These are phyloP conservation scores for Cryptophagus acutangulus DNA, from an alignment of 2,888 invertebrate genomes.

Conservation along the genomic window DNA sequence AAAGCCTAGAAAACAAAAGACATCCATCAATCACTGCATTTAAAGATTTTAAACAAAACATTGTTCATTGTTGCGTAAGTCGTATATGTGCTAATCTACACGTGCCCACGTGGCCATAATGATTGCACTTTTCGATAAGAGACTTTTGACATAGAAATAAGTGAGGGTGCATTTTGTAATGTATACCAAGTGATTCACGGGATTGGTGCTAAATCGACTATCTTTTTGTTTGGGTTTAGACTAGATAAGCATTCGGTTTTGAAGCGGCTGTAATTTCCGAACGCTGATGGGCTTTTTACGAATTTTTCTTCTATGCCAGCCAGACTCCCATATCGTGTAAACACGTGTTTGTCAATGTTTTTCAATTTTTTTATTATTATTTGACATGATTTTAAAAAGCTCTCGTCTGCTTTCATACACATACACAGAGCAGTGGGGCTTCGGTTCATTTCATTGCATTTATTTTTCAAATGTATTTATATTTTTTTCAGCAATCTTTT, in stretches of 20 bases:
- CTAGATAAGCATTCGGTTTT: conserved; percentile 30
- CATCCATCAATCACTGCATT: conserved; percentile 39
- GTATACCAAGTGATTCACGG: conserved; percentile 36
- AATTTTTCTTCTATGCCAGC: conserved; percentile 18
- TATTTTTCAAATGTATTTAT: conserved; percentile 30
- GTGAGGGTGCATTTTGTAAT: conserved; percentile 30
- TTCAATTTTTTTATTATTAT: conserved; percentile 31
- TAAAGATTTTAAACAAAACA: conserved; percentile 43
- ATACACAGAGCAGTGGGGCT: conserved; percentile 5
- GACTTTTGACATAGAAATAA: background rate
- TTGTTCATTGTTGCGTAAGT: conserved; percentile 36
- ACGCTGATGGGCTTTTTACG: conserved; percentile 34
- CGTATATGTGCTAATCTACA: conserved; percentile 21
- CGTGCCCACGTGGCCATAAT: conserved; percentile 34
- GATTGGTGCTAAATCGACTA: conserved; percentile 34
- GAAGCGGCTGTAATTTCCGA: conserved; percentile 40
- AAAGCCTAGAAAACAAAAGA: no score
- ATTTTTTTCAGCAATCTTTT: conserved; percentile 27
- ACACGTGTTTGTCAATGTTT: conserved; percentile 38
- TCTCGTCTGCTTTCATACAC: background rate
- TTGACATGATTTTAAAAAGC: conserved; percentile 36
- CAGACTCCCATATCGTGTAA: conserved; percentile 39
- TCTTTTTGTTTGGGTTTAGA: conserved; percentile 31
- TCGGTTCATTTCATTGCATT: conserved; percentile 32
- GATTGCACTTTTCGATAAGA: conserved; percentile 7